Percentiles rank a stretch among this genome's conserved stretches.
phyloP scores from a whole-genome alignment of 2,888 invertebrate genomes.

The Chrysomela aeneicollis region DNA sequence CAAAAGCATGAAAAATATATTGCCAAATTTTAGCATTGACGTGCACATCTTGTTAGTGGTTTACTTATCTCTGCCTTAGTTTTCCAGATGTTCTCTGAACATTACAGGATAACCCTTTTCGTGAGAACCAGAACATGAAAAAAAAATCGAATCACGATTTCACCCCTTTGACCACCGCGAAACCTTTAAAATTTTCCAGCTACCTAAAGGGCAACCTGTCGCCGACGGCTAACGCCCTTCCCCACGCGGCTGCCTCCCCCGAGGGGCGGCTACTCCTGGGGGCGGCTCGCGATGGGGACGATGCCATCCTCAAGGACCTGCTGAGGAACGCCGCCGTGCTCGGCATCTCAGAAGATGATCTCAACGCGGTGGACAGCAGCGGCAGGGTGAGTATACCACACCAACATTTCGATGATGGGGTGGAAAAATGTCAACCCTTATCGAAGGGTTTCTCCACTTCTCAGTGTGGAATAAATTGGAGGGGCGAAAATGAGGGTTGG shows the following conservation, averaged over 20 bases:
- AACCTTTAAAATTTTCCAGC: constrained; percentile 30
- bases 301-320: constrained; percentile 60
- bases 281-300: constrained; percentile 66
- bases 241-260: constrained; percentile 52
- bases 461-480: too few relatives aligned
- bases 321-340: constrained; percentile 59
- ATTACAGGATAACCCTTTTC: too few relatives aligned
- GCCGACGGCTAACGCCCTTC: constrained; percentile 57
- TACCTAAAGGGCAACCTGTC: constrained; percentile 61
- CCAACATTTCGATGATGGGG: too few relatives aligned
- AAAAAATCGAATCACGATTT: neutral
- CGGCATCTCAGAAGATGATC: constrained; percentile 60
- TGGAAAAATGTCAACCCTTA: too few relatives aligned
- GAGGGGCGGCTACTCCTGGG: constrained; percentile 61
- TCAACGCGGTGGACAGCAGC: constrained; percentile 66
- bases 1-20: too few relatives aligned
- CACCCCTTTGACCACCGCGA: neutral
- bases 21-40: too few relatives aligned
- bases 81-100: too few relatives aligned
- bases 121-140: too few relatives aligned
- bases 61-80: too few relatives aligned
- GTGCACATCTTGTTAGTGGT: too few relatives aligned
- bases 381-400: constrained; percentile 67
- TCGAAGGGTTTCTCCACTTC: too few relatives aligned
- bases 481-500: too few relatives aligned